These are phyloP conservation scores for Gallirallus australis DNA, from an alignment of 2,797 vertebrate species.

Conservation along the genomic window DNA sequence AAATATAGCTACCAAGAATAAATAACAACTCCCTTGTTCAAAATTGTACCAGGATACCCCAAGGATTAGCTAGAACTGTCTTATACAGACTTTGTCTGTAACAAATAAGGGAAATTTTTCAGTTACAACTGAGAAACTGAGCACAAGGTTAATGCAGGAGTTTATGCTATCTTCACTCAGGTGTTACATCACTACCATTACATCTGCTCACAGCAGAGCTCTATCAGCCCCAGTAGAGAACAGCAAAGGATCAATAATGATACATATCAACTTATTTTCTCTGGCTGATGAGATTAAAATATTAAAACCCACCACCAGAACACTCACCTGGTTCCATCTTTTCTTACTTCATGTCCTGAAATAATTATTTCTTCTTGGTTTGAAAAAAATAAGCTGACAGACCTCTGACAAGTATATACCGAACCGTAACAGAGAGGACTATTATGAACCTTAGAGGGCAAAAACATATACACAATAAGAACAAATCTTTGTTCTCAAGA, in stretches of 20 bases:
- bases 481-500: not conserved
- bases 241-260: not conserved
- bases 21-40: not conserved
- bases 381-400: constrained; percentile 94
- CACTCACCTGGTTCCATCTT: constrained; percentile 87
- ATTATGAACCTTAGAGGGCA: constrained; percentile 89
- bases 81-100: not conserved
- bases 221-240: not conserved
- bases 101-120: not conserved
- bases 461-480: not conserved
- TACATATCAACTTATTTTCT: not conserved
- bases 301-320: not conserved
- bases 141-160: not conserved
- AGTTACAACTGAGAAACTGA: not conserved
- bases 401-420: constrained; percentile 91
- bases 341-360: constrained; percentile 92
- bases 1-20: not conserved
- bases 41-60: not conserved
- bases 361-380: constrained; percentile 95
- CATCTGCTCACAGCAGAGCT: not conserved
- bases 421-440: constrained; percentile 89
- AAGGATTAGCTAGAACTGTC: not conserved
- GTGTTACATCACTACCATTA: not conserved
- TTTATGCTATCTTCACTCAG: not conserved
- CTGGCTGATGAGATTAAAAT: not conserved